Evolutionary conservation across 2,888 invertebrate genomes (phyloP), one percentile per base, ranked within the genome.

Genomic region (Cataglyphis altisquamis): DNA sequence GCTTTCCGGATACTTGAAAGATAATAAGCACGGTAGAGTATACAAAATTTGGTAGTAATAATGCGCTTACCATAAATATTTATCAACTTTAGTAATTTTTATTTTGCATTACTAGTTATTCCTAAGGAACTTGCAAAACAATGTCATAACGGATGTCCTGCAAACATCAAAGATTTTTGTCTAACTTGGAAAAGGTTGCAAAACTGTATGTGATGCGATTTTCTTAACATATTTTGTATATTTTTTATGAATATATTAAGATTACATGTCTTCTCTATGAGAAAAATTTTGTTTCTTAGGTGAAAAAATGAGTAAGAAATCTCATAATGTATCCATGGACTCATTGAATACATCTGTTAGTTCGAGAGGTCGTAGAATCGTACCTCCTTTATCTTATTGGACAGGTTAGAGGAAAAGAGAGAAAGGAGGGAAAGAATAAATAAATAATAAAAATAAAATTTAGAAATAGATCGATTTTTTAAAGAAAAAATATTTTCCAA

Each of bases 71-170:
- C 10, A 52, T 15, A 36, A 18, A 55, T 62, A 39, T 1, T n/a
- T 29, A 6, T 52, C n/a, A 29, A 83, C 41, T 52, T 52, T 60
- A 63, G 21, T 63, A 77, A 63, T 83, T 39, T 70, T 74, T n/a
- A 32, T 45, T 83, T 66, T 48, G 4, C 75, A 57, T 3, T 62
- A 6, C 64, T 52, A 88, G 92, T 77, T 72, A 77, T 94, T 12
- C 93, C 93, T 0, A 92, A 91, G 63, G 80, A 92, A 64, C 84
- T 94, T 62, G n/a, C 90, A 0, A 89, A 80, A 41, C 82, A 89
- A 4, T 94, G 93, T 82, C 89, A 89, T 60, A 62, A 88, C 52
- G 94, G 94, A 41, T 94, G 94, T 85, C 94, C 94, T n/a, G n/a
- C 82, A 12, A 89, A 83, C 12, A 91, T 94, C 39, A 62, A 90